These are phyloP conservation scores for Calonectris borealis DNA, from an alignment of 2,113 vertebrate genomes.

Conservation along the genomic window DNA sequence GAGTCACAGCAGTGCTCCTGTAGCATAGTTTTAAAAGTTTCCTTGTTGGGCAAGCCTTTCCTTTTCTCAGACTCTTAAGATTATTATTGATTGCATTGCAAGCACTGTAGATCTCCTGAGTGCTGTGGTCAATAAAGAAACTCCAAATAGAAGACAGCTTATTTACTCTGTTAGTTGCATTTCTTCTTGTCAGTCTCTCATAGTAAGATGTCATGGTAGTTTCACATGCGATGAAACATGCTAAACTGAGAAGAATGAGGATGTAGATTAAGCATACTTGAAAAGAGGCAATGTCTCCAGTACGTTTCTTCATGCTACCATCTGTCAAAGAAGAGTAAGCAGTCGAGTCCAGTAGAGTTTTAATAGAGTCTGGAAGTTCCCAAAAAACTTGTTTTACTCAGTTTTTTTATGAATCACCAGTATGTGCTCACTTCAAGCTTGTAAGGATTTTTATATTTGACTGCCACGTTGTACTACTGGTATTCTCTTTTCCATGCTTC, in stretches of 20 bases:
- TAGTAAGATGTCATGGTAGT: neutral
- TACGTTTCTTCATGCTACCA: neutral
- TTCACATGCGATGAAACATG: neutral
- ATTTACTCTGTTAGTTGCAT: neutral
- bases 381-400: neutral
- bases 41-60: neutral
- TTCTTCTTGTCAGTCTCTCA: neutral
- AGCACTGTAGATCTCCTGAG: neutral
- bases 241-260: neutral
- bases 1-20: neutral
- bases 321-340: neutral
- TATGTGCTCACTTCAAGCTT: neutral
- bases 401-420: neutral
- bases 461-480: no score
- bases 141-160: neutral
- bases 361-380: neutral
- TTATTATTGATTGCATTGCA: neutral
- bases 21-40: neutral
- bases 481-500: neutral
- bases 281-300: neutral
- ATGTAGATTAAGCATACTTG: neutral
- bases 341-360: fast-evolving
- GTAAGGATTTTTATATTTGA: neutral
- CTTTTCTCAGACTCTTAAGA: neutral
- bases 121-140: neutral